Percentiles rank a stretch among this genome's conserved stretches.
Conservation (phyloP, 2,797 vertebrate species). For the Myotis myotis region DNA sequence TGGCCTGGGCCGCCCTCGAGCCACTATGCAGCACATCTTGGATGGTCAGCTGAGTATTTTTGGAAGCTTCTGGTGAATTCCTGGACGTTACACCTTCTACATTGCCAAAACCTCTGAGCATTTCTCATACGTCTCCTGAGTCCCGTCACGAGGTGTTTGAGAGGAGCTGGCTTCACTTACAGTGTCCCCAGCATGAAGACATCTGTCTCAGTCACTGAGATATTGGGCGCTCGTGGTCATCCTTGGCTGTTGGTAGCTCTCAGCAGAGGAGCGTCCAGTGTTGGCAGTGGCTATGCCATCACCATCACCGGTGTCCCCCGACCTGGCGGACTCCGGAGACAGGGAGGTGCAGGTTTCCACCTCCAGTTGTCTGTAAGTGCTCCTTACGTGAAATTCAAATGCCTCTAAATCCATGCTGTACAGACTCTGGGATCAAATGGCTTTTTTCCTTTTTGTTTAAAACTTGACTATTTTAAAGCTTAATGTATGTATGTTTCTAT, state of each 20-base stretch:
- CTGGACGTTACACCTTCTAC: slow-evolving; percentile 77
- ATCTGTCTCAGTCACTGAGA: neutral
- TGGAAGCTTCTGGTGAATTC: slow-evolving; percentile 75
- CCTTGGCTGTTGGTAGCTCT: neutral
- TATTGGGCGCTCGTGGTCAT: neutral
- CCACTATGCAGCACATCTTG: neutral
- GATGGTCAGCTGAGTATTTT: slow-evolving; percentile 80
- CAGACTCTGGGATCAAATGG: slow-evolving; percentile 48
- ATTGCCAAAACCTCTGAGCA: slow-evolving; percentile 86
- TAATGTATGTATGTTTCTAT: slow-evolving; percentile 71
- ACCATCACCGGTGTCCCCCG: neutral
- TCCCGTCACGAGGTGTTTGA: neutral
- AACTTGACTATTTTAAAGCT: slow-evolving; percentile 63
- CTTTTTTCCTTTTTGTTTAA: slow-evolving; percentile 50
- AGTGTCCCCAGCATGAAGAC: neutral
- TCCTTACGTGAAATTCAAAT: neutral
- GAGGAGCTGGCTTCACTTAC: slow-evolving; percentile 41
- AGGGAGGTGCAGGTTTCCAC: neutral
- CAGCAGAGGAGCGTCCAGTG: neutral
- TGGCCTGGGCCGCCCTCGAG: accelerated
- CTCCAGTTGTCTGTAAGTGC: neutral
- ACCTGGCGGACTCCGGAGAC: neutral
- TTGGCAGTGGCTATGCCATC: neutral
- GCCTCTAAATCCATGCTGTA: neutral
- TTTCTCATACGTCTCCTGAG: slow-evolving; percentile 59